Percentiles rank a stretch among this genome's conserved stretches.
These are phyloP conservation scores for Pomacea canaliculata DNA, from an alignment of 2,888 invertebrate genomes.

Conservation along the genomic window DNA sequence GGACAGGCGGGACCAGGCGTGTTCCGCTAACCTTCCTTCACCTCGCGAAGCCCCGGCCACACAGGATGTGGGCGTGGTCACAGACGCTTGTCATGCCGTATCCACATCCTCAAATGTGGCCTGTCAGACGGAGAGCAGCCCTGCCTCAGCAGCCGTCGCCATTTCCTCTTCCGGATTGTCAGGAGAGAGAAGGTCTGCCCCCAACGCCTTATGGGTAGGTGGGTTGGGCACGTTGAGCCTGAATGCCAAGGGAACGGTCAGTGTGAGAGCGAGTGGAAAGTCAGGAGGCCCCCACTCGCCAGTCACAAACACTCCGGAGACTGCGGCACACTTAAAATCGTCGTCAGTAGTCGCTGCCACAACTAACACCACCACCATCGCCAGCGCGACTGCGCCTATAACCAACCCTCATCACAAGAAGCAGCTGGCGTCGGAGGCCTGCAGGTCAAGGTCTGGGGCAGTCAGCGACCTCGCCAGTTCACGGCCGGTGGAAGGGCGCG, in stretches of 20 bases:
- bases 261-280: background rate
- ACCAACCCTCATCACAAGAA: conserved; percentile 25
- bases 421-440: conserved; percentile 16
- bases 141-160: background rate
- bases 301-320: too few species aligned
- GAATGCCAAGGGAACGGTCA: background rate
- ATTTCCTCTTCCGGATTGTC: background rate
- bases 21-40: conserved; percentile 16
- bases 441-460: background rate
- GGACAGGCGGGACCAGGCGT: conserved; percentile 29
- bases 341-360: background rate
- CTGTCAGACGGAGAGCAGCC: conserved; percentile 11
- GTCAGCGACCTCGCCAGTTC: background rate
- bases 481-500: background rate
- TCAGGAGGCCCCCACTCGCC: too few species aligned
- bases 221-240: conserved; percentile 15
- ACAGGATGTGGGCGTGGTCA: conserved; percentile 19
- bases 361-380: background rate
- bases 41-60: conserved; percentile 12
- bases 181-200: conserved; percentile 9
- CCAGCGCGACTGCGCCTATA: background rate
- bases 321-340: too few species aligned
- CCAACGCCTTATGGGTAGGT: background rate
- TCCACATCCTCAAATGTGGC: background rate
- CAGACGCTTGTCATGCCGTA: background rate